Base-by-base conservation (phyloP, 1,140 invertebrate genomes). In the Oedothorax gibbosus region DNA sequence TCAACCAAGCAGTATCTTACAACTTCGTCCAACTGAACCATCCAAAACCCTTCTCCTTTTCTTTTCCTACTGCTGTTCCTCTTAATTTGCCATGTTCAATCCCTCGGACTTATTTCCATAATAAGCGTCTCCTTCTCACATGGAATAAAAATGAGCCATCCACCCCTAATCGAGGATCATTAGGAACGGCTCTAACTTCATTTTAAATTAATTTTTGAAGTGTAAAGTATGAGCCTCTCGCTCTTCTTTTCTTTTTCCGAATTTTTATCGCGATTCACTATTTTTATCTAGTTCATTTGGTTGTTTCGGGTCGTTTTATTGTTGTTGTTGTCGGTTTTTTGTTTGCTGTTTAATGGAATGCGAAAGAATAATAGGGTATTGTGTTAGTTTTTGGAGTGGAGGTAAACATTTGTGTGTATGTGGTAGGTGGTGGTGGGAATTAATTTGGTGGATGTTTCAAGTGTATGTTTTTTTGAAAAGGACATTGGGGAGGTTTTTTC, bases 181-280 rank as follows among this genome's bases (percentile, higher is more conserved):
- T 82, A 82, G 65, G 80, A 71, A 60, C 65, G 20, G 69, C 69
- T 20, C 69, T 82, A 82, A 82, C 80, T 82, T 82, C 69, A 82
- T 73, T 82, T 82, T 72, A 73, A 82, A 82, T 82, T 82, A 82
- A 82, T 82, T 82, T 82, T 82, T 82, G 80, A 82, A 82, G 80
- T 82, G 80, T 82, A 82, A 82, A 82, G 80, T 82, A 64, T 73
- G 78, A 66, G 78, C 73, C 11, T 72, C 12, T 54, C 50, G 62
- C 21, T 77, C 56, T 18, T 49, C 57, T 71, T 71, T 60, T 60
- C 50, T 71, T 51, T 51, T 51, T 53, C 69, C 35, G 54, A 71
- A 53, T 71, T 71, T 71, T 71, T 53, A 21, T 68, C 66, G n/a
- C 68, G 15, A 18, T 20, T 15, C 21, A 71, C 71, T 71, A 65